A percentile compares a stretch with the other conserved stretches of the same genome.
These are phyloP conservation scores for Plutomurus gul DNA, from an alignment of 1,140 invertebrate species.

Conservation along the genomic window DNA sequence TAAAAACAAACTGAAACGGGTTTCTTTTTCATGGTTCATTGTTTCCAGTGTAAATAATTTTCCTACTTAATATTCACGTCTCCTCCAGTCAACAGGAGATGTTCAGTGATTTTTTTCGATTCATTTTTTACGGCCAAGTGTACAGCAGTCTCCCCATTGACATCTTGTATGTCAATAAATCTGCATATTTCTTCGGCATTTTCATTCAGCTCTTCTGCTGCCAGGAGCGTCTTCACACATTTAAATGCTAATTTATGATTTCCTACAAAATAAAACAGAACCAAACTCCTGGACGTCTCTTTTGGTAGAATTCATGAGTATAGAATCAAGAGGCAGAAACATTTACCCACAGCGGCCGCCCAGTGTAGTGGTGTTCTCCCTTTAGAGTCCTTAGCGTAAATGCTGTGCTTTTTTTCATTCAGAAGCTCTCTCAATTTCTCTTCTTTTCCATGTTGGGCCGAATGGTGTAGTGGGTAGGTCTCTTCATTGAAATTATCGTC, in stretches of 20 bases:
- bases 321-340: not conserved
- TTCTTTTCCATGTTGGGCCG: not conserved
- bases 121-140: slow-evolving; percentile 34
- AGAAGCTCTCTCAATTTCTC: not conserved
- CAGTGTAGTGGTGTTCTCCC: slow-evolving; percentile 37
- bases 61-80: slow-evolving; percentile 41
- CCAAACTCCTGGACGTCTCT: not conserved
- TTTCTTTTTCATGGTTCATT: too few species aligned
- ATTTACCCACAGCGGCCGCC: slow-evolving; percentile 35
- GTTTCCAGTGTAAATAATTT: not conserved
- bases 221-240: slow-evolving; percentile 22
- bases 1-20: not conserved
- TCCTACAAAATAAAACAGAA: not conserved
- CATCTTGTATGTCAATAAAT: slow-evolving; percentile 37
- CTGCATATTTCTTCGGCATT: not conserved
- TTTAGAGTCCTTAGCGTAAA: not conserved
- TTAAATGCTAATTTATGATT: slow-evolving; percentile 8
- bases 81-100: slow-evolving; percentile 7
- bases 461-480: not conserved
- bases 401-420: not conserved
- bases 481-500: not conserved
- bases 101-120: slow-evolving; percentile 18
- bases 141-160: slow-evolving; percentile 39
- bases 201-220: not conserved
- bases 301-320: too few species aligned